Evolutionary conservation across 2,797 vertebrate species (phyloP).

Genomic region (Synaphobranchus kaupii): DNA sequence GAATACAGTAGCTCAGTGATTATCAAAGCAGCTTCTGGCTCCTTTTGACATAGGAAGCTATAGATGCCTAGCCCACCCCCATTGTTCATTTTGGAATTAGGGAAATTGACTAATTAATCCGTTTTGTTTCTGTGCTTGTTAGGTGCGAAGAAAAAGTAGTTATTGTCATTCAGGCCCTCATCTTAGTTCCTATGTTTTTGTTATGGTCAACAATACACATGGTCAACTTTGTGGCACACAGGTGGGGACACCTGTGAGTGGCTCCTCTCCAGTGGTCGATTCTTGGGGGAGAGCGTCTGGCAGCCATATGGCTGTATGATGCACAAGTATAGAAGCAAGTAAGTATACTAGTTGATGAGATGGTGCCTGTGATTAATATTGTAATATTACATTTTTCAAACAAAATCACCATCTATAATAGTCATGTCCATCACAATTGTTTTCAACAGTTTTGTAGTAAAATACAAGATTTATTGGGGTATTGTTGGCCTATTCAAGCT

Average conservation of each 20-base stretch:
- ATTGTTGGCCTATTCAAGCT: neutral
- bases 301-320: constrained; percentile 99
- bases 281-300: constrained; percentile 94
- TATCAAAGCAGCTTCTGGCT: constrained; percentile 44
- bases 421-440: neutral
- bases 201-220: neutral
- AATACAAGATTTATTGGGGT: neutral
- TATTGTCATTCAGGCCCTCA: constrained; percentile 44
- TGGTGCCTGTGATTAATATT: neutral
- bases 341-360: constrained; percentile 53
- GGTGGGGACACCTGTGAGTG: constrained; percentile 92
- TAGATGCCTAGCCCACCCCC: constrained; percentile 22
- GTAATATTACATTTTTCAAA: neutral
- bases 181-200: neutral
- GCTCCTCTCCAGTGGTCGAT: constrained; percentile 93
- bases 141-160: constrained; percentile 52
- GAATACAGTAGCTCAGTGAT: constrained; percentile 25
- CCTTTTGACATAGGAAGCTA: constrained; percentile 36
- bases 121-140: constrained; percentile 41
- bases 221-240: constrained; percentile 51
- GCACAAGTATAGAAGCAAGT: constrained; percentile 95
- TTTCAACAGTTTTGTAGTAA: neutral
- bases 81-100: constrained; percentile 3
- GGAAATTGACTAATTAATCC: neutral
- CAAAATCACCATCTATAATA: neutral